phyloP scores from a whole-genome alignment of 2,797 vertebrate species.

The Galaxias olidus region DNA sequence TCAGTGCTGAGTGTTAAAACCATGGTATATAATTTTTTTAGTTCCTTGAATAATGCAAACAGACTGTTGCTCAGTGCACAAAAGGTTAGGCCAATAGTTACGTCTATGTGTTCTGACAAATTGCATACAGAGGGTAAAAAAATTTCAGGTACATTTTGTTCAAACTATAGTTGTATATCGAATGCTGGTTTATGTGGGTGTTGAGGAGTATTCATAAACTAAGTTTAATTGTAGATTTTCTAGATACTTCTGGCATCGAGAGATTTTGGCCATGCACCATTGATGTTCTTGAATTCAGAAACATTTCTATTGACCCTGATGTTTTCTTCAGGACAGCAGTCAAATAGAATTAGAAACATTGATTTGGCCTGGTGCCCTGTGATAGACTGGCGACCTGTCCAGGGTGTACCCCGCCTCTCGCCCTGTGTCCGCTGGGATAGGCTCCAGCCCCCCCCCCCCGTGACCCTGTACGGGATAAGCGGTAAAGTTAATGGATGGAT shows the following conservation, averaged over 20 bases:
- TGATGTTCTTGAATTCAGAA: conserved; percentile 1
- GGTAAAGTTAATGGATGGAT: too few relatives aligned
- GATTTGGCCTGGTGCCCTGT: too few relatives aligned
- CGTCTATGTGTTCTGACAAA: conserved; percentile 33
- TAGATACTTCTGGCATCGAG: too few relatives aligned
- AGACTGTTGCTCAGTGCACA: conserved; percentile 14
- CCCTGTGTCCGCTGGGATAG: too few relatives aligned
- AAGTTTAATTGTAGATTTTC: too few relatives aligned
- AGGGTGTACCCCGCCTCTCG: too few relatives aligned
- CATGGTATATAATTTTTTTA: background rate
- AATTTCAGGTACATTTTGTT: background rate
- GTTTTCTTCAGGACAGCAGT: conserved; percentile 16
- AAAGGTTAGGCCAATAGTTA: conserved; percentile 36
- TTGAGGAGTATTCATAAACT: too few relatives aligned
- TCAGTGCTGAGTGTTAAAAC: background rate
- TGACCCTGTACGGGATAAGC: too few relatives aligned
- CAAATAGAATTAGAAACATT: conserved; percentile 11
- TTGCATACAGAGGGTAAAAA: background rate
- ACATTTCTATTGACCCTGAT: conserved; percentile 2
- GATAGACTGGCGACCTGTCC: too few relatives aligned
- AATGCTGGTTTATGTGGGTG: too few relatives aligned
- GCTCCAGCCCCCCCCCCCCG: too few relatives aligned
- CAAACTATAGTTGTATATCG: too few relatives aligned
- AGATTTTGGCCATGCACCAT: conserved; percentile 14
- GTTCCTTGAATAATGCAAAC: conserved; percentile 13